Evolutionary conservation across 2,888 invertebrate genomes (phyloP).

Genomic region (Callinectes sapidus): DNA sequence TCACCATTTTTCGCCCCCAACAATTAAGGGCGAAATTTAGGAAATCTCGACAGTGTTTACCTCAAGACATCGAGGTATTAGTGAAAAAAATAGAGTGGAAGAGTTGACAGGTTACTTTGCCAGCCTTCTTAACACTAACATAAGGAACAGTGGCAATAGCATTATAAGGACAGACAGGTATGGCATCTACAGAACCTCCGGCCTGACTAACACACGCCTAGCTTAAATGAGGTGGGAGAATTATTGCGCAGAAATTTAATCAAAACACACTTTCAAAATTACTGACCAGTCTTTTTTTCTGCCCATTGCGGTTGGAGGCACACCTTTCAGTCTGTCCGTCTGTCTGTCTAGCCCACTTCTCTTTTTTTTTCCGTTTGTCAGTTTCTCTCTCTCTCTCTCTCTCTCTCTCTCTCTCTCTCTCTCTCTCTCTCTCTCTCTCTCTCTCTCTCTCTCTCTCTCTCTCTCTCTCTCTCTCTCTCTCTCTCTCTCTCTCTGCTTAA

Average conservation of each 20-base stretch:
- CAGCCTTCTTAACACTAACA: background rate
- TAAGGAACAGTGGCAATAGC: background rate
- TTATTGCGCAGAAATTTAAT: constrained; percentile 6
- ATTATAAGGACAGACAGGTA: background rate
- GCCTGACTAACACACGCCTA: constrained; percentile 6
- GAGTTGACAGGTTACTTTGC: background rate
- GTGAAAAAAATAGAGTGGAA: background rate
- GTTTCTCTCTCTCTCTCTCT: constrained; percentile 42
- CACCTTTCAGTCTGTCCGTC: constrained; percentile 36
- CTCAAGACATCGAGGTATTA: constrained; percentile 37
- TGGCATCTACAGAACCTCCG: background rate
- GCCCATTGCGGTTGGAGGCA: constrained; percentile 14
- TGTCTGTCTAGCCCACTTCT: background rate
- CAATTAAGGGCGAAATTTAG: constrained; percentile 41
- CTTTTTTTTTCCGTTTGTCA: constrained; percentile 34
- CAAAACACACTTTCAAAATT: constrained; percentile 34
- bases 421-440: constrained; percentile 41
- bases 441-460: constrained; percentile 26
- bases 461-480: constrained; percentile 28
- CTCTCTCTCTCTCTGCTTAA: constrained; percentile 28
- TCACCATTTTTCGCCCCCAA: constrained; percentile 23
- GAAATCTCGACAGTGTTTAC: constrained; percentile 24
- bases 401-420: constrained; percentile 27
- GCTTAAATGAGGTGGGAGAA: constrained; percentile 17
- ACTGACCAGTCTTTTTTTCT: constrained; percentile 24